A percentile compares a stretch with the other conserved stretches of the same genome.
Evolutionary conservation across 1,140 invertebrate species (phyloP).

Genomic region (Caenorhabditis inopinata): DNA sequence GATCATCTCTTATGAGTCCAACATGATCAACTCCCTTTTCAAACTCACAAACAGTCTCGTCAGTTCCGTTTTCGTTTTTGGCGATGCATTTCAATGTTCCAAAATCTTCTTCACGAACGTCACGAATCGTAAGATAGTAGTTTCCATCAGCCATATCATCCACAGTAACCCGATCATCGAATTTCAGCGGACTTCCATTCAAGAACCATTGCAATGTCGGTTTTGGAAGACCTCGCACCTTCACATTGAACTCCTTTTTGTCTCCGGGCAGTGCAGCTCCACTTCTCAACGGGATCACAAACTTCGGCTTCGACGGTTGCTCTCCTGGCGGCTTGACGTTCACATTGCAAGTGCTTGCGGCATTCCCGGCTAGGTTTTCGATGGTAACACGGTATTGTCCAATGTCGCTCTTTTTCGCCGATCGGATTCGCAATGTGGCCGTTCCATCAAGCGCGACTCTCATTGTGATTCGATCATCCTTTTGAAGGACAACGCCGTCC

Average conservation of each 20-base stretch:
- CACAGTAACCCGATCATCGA: constrained; percentile 48
- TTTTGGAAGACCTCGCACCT: constrained; percentile 61
- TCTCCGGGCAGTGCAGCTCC: constrained; percentile 54
- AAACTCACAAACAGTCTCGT: constrained; percentile 65
- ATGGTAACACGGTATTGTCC: constrained; percentile 74
- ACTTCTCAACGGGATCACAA: constrained; percentile 59
- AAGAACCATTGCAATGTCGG: constrained; percentile 55
- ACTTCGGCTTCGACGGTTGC: constrained; percentile 58
- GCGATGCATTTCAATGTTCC: constrained; percentile 67
- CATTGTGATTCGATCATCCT: constrained; percentile 69
- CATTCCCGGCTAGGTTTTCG: constrained; percentile 55
- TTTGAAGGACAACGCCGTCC: constrained; percentile 53
- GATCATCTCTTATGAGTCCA: constrained; percentile 49
- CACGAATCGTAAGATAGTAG: constrained; percentile 60
- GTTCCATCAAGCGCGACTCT: constrained; percentile 80
- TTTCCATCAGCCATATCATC: constrained; percentile 66
- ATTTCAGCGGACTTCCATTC: constrained; percentile 55
- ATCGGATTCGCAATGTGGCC: constrained; percentile 74
- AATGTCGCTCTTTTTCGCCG: constrained; percentile 76
- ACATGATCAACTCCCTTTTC: constrained; percentile 45
- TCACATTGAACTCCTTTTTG: constrained; percentile 60
- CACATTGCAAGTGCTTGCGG: constrained; percentile 55
- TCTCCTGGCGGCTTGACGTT: constrained; percentile 47
- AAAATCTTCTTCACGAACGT: constrained; percentile 67
- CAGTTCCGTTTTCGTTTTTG: constrained; percentile 68